Conservation (phyloP, 1,140 invertebrate species). For the Cryptotermes secundus region DNA sequence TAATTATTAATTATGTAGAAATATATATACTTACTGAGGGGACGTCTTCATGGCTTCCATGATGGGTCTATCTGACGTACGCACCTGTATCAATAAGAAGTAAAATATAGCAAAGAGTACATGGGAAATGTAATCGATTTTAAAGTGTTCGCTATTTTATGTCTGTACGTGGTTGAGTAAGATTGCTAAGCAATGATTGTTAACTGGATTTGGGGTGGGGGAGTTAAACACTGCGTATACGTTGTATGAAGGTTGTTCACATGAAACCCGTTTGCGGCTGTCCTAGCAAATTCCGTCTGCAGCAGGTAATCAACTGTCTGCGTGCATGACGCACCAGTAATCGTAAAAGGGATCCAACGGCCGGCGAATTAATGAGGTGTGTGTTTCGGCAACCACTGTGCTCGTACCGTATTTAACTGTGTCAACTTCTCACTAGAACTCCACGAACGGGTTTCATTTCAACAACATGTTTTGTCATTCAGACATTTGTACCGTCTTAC, state of each 20-base stretch:
- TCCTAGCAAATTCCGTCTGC: no score
- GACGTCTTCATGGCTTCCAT: background rate
- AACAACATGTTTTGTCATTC: background rate
- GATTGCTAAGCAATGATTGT: background rate
- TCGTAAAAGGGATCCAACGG: no score
- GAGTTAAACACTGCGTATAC: background rate
- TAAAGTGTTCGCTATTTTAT: slow-evolving; percentile 18
- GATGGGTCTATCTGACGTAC: background rate
- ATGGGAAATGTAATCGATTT: background rate
- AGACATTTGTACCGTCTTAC: background rate
- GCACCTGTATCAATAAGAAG: background rate
- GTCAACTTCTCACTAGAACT: no score
- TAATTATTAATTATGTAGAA: background rate
- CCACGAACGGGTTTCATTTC: no score
- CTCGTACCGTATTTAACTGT: no score
- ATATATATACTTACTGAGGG: background rate
- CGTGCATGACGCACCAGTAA: no score
- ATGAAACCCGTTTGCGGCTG: no score
- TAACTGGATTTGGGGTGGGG: background rate
- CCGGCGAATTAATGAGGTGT: no score
- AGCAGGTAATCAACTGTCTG: no score
- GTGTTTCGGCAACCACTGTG: no score
- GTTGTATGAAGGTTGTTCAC: no score
- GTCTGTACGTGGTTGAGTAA: background rate
- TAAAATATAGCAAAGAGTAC: background rate